These are phyloP conservation scores for Hippopotamus amphibius DNA, from an alignment of 2,113 vertebrate species.

Conservation along the genomic window DNA sequence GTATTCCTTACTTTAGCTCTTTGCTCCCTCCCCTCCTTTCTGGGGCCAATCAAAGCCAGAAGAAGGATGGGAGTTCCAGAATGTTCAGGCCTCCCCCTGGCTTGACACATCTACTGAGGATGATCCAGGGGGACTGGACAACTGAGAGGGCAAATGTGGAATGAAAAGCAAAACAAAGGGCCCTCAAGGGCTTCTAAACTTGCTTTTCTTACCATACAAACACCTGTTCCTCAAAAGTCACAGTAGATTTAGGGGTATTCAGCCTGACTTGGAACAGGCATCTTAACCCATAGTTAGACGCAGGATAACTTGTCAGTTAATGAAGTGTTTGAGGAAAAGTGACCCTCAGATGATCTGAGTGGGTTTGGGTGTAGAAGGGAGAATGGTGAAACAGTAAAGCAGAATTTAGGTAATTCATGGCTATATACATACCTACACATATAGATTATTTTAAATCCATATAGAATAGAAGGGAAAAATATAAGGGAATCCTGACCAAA, in stretches of 20 bases:
- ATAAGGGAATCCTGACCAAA: background rate
- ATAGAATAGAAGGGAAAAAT: conserved; percentile 31
- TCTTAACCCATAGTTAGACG: background rate
- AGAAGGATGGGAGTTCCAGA: background rate
- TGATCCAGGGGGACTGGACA: background rate
- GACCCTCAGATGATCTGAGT: background rate
- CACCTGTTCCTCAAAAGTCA: background rate
- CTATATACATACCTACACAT: background rate
- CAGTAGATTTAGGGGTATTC: background rate
- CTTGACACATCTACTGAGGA: background rate
- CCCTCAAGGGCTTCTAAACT: background rate
- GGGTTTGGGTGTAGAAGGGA: background rate
- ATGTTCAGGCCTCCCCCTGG: background rate
- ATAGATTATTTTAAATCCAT: background rate
- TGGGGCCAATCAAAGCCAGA: background rate
- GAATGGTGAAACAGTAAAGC: background rate
- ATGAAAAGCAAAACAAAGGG: background rate
- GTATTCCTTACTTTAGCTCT: background rate
- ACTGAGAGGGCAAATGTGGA: background rate
- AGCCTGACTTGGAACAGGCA: background rate
- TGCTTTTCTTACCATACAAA: background rate
- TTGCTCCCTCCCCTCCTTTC: background rate
- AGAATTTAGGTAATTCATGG: background rate
- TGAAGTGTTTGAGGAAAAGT: background rate
- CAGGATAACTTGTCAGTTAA: background rate